Evolutionary conservation across 2,888 invertebrate species (phyloP).

Genomic region (Coelogynopora nodosa): DNA sequence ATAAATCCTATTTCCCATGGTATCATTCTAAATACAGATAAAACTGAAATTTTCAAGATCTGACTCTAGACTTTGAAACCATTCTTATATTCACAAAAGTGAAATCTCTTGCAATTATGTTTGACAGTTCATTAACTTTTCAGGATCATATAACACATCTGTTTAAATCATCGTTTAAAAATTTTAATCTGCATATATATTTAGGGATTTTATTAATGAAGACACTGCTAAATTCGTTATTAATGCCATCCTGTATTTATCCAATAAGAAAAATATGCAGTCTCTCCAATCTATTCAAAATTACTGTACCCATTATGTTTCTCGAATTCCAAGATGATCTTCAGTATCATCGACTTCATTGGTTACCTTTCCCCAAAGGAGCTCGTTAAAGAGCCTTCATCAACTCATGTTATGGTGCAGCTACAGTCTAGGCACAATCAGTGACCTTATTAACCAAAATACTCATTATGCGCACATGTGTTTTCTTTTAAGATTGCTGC

Average conservation of each 20-base stretch:
- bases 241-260: neutral
- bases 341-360: neutral
- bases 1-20: too few species aligned
- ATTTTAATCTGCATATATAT: too few species aligned
- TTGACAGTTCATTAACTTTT: neutral
- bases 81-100: neutral
- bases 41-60: neutral
- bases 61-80: neutral
- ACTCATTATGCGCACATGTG: neutral
- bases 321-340: neutral
- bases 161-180: too few species aligned
- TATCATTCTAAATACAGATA: neutral
- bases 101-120: neutral
- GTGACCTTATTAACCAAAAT: neutral
- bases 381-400: neutral
- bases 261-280: neutral
- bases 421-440: neutral
- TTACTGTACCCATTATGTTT: too few species aligned
- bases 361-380: neutral
- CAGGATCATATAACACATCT: neutral
- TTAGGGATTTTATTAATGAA: neutral
- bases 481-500: neutral
- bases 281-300: neutral
- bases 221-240: neutral
- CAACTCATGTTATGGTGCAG: too few species aligned